Conservation (phyloP, 2,888 invertebrate species). For the Celastrina argiolus region DNA sequence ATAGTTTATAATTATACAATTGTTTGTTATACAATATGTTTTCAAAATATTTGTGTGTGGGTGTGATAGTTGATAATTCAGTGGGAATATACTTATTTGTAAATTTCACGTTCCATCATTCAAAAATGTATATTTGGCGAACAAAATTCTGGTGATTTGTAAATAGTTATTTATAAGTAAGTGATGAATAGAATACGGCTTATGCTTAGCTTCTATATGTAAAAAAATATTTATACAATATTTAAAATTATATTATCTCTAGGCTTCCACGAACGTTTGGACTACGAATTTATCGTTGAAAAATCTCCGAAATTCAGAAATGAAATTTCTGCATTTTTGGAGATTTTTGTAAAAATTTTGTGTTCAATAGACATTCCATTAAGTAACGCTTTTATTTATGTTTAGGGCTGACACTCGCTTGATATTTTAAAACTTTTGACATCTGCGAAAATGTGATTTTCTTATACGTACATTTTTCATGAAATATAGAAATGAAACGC, state of each 20-base stretch:
- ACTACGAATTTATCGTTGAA: conserved; percentile 3
- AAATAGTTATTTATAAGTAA: conserved; percentile 76
- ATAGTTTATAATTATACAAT: not conserved
- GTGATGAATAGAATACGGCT: conserved; percentile 68
- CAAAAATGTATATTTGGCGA: conserved; percentile 18
- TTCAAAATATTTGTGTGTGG: not conserved
- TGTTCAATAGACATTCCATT: conserved; percentile 19
- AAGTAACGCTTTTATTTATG: conserved; percentile 12
- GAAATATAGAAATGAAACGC: not conserved
- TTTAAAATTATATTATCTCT: conserved; percentile 70
- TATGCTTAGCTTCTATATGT: conserved; percentile 73
- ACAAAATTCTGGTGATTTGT: conserved; percentile 71
- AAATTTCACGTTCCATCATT: conserved; percentile 8
- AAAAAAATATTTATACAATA: conserved; percentile 76
- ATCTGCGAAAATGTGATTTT: not conserved
- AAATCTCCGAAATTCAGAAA: conserved; percentile 14
- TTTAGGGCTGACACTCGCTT: conserved; percentile 21
- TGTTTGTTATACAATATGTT: not conserved
- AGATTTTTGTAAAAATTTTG: conserved; percentile 12
- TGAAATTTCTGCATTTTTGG: conserved; percentile 16
- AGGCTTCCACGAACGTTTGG: conserved; percentile 28
- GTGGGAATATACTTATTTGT: conserved; percentile 20
- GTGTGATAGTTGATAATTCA: not conserved
- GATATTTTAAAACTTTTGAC: conserved; percentile 24
- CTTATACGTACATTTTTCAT: not conserved